Base-by-base conservation (phyloP, 1,140 invertebrate genomes). In the Cydia pomonella region DNA sequence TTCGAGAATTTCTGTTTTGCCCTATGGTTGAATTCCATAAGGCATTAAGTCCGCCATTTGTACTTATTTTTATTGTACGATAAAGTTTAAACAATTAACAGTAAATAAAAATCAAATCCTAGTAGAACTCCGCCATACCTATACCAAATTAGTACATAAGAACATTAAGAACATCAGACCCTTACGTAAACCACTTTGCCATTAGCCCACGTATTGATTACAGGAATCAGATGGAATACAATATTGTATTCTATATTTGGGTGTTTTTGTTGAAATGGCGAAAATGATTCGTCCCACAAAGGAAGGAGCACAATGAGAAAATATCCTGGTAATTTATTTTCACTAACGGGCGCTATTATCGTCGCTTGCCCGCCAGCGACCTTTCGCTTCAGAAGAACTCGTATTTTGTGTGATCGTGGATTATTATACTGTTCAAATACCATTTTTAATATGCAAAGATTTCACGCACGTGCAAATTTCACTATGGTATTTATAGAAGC, bases 301-400 rank as follows among this genome's bases (percentile, higher is more conserved):
- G 44, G 12, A 47, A 3, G 21, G 44, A n/a, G 38, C 18, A 50
- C 38, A 72, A 72, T 72, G 44, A 50, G 44, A 50, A 72, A 72
- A 72, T 72, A 74, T 74, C 53, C 53, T 72, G 38, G 21, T 73
- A 33, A 76, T 76, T 76, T 76, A 79, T 64, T 79, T 75, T 76
- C 77, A 76, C 66, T 76, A 75, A 74, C 59, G 25, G 53, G 2
- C 3, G 53, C 21, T 23, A 59, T 59, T 59, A 1, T 23, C 18
- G 10, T 59, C 18, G 53, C 53, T 23, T 12, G 9, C 53, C 6
- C 18, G 16, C 1, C 16, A 53, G 44, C n/a, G 50, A 59, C 6
- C 53, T 9, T 23, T 59, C 18, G 50, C 50, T 1, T 53, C 50
- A 18, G 0, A 47, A 3, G 12, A 16, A 47, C 0, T 5, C 0